Evolutionary conservation across 2,113 vertebrate species (phyloP).

Genomic region (Nothocercus nigrocapillus): DNA sequence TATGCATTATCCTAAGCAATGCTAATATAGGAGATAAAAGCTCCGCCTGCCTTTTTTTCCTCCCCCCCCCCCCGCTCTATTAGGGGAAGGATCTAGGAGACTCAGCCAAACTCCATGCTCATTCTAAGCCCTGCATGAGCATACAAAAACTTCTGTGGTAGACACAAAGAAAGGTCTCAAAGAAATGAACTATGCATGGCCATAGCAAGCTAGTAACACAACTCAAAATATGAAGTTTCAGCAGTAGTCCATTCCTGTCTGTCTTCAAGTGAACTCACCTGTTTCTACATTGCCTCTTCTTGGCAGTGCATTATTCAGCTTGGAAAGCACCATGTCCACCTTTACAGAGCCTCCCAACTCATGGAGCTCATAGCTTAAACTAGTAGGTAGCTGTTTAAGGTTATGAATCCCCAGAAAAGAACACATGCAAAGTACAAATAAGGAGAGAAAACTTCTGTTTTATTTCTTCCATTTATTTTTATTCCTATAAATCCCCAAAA

Average conservation of each 20-base stretch:
- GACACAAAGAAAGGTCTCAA: background rate
- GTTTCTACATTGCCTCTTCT: background rate
- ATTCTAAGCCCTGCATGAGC: rapidly evolving
- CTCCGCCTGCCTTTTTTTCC: background rate
- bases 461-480: too few relatives aligned
- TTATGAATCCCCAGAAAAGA: background rate
- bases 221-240: background rate
- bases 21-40: background rate
- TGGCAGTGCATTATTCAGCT: background rate
- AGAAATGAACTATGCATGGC: background rate
- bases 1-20: background rate
- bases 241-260: background rate
- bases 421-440: rapidly evolving
- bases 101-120: background rate
- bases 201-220: background rate
- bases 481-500: too few relatives aligned
- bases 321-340: background rate
- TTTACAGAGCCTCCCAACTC: background rate
- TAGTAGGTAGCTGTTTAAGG: background rate
- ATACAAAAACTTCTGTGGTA: background rate
- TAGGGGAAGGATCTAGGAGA: background rate
- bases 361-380: background rate
- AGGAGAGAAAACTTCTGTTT: background rate
- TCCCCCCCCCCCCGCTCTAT: background rate
- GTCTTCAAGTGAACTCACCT: background rate